Percentiles rank a stretch among this genome's conserved stretches.
Conservation (phyloP, 1,140 invertebrate species). For the Dolichoris vasculosae region DNA sequence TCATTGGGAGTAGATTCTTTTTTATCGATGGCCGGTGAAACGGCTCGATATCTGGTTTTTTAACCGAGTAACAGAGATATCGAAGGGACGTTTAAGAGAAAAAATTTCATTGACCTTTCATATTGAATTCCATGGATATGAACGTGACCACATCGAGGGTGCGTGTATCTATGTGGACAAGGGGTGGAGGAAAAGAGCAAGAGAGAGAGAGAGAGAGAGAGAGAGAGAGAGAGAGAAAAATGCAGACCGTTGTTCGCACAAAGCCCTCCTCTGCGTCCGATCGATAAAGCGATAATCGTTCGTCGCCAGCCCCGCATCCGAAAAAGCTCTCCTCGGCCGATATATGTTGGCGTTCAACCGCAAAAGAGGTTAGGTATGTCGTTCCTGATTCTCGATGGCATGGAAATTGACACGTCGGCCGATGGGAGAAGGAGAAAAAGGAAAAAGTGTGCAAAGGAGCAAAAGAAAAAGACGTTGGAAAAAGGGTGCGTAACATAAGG, state of each 20-base stretch:
- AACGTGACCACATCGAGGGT: not conserved
- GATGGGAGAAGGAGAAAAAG: too few relatives aligned
- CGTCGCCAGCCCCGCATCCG: not conserved
- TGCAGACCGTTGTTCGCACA: not conserved
- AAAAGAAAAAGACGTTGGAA: not conserved
- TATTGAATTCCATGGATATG: conserved; percentile 13
- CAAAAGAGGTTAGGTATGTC: not conserved
- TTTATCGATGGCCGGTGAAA: not conserved
- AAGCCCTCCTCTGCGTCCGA: not conserved
- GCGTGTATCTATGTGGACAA: not conserved
- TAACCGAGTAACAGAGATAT: not conserved
- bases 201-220: not conserved
- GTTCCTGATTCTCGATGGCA: not conserved
- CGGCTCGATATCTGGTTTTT: not conserved
- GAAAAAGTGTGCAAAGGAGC: not conserved
- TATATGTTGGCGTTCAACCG: not conserved
- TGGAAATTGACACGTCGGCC: conserved; percentile 8
- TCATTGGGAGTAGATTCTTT: not conserved
- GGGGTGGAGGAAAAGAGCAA: too few relatives aligned
- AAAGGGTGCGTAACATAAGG: not conserved
- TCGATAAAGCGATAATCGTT: conserved; percentile 45
- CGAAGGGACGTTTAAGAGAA: not conserved
- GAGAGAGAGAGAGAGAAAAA: not conserved
- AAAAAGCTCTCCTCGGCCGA: conserved; percentile 8
- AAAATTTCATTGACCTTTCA: conserved; percentile 34